Evolutionary conservation across 2,797 vertebrate species (phyloP).

Genomic region (Pantherophis alleghaniensis): DNA sequence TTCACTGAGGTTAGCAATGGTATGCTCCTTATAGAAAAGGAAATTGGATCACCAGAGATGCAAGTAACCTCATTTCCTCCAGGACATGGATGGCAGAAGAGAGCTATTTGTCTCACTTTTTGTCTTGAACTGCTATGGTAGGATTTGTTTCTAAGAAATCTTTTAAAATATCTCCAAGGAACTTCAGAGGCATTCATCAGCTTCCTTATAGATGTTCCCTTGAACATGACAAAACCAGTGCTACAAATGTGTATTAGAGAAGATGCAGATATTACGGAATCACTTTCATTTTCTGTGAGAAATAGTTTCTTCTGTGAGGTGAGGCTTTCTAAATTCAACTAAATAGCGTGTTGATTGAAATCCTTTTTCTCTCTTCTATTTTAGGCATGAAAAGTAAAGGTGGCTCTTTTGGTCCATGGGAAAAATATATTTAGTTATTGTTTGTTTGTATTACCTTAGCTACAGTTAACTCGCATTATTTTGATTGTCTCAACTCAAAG

Average conservation of each 20-base stretch:
- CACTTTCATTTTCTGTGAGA: neutral
- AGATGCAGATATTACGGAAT: neutral
- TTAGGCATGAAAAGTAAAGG: neutral
- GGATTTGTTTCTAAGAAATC: neutral
- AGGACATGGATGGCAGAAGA: neutral
- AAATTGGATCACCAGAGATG: neutral
- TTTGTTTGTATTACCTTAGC: neutral
- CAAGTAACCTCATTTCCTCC: neutral
- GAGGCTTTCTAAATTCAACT: neutral
- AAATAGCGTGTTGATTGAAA: neutral
- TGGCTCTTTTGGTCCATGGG: neutral
- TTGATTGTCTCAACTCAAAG: neutral
- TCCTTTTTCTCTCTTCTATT: neutral
- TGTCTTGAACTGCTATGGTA: neutral
- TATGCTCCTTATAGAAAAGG: neutral
- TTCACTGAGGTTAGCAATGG: neutral
- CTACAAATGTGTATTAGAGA: neutral
- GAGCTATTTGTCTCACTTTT: neutral
- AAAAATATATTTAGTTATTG: neutral
- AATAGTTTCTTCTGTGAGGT: neutral
- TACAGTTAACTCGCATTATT: neutral
- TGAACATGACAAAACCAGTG: neutral
- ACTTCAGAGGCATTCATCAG: neutral
- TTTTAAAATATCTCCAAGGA: neutral
- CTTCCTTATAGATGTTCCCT: neutral